These are phyloP conservation scores for Dicaeum eximium DNA, from an alignment of 2,113 vertebrate genomes.

Conservation along the genomic window DNA sequence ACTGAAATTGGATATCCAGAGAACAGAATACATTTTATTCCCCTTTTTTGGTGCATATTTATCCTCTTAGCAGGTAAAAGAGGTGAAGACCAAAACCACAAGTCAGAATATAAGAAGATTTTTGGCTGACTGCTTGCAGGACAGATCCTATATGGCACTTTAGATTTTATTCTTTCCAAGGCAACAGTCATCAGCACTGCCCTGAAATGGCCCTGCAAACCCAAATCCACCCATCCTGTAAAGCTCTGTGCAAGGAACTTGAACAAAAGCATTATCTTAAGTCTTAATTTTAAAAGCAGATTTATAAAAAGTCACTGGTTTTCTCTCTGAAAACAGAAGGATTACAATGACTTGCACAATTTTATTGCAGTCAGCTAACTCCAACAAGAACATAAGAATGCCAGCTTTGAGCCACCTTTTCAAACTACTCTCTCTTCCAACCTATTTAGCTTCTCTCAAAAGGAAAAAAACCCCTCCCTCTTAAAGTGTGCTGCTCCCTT, in stretches of 20 bases:
- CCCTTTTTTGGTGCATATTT: not conserved
- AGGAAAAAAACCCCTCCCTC: not conserved
- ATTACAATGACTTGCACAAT: not conserved
- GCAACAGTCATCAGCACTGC: not conserved
- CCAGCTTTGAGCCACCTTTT: not conserved
- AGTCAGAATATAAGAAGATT: not conserved
- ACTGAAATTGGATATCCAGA: not conserved
- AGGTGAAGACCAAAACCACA: not conserved
- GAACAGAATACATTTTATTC: not conserved
- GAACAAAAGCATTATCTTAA: not conserved
- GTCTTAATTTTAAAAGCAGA: not conserved
- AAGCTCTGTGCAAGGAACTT: not conserved
- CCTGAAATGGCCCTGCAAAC: not conserved
- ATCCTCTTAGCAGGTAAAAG: not conserved
- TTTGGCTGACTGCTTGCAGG: not conserved
- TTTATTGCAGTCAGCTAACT: not conserved
- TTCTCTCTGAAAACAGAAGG: not conserved
- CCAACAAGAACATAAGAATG: not conserved
- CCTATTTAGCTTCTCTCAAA: not conserved
- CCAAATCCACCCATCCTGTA: not conserved
- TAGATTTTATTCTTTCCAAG: not conserved
- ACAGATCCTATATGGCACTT: not conserved
- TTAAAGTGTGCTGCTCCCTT: rapidly evolving
- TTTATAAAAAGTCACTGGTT: not conserved
- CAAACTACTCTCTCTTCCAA: not conserved